Evolutionary conservation across 2,113 vertebrate species (phyloP).

Genomic region (Calidris pygmaea): DNA sequence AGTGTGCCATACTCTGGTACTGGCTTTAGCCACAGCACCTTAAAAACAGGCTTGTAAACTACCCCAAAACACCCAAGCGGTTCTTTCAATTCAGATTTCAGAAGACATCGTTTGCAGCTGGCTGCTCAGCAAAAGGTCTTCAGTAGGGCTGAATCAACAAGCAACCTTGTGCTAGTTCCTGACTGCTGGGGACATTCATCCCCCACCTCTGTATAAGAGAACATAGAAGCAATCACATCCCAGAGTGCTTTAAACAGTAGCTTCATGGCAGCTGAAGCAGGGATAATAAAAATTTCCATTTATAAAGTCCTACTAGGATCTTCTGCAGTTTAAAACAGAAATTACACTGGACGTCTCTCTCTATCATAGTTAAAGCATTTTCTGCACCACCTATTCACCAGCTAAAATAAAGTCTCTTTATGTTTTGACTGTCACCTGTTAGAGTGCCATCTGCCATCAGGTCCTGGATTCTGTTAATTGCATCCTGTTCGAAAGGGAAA

Average conservation of each 20-base stretch:
- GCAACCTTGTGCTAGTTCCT: not conserved
- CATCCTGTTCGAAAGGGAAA: conserved; percentile 76
- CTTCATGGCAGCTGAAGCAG: not conserved
- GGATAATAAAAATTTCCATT: not conserved
- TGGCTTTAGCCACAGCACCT: not conserved
- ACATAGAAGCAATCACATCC: not conserved
- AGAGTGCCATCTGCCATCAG: conserved; percentile 89
- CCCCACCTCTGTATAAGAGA: not conserved
- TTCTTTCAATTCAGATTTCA: not conserved
- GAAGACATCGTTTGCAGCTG: not conserved
- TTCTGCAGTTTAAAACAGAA: not conserved
- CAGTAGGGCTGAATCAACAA: not conserved
- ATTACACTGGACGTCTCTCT: not conserved
- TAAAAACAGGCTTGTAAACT: not conserved
- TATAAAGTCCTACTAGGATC: not conserved
- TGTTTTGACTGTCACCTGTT: conserved; percentile 81
- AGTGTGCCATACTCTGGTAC: rapidly evolving
- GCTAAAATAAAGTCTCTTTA: not conserved
- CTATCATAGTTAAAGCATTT: not conserved
- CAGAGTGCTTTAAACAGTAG: not conserved
- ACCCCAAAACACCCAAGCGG: not conserved
- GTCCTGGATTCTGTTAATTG: conserved; percentile 90
- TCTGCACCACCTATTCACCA: not conserved
- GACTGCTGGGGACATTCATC: not conserved
- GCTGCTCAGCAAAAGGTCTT: not conserved